Percentiles rank a stretch among this genome's conserved stretches.
Conservation (phyloP, 2,797 vertebrate genomes). For the Heterohyrax brucei region DNA sequence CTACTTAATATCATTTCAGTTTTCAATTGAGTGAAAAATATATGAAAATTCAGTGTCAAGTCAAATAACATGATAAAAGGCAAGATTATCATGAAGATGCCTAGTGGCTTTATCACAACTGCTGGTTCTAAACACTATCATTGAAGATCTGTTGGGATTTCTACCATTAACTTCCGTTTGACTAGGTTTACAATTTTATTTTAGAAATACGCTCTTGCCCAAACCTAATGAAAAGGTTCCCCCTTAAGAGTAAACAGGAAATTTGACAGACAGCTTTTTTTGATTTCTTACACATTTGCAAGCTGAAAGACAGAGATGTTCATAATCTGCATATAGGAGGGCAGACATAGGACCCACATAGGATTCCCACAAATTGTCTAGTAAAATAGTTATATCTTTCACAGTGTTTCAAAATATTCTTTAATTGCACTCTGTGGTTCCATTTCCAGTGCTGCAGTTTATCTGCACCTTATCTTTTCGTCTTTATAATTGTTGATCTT, state of each 20-base stretch:
- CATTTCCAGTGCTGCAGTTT: too few species aligned
- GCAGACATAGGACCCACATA: rapidly evolving
- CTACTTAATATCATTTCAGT: constrained; percentile 9
- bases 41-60: constrained; percentile 13
- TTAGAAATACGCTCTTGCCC: neutral
- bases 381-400: too few species aligned
- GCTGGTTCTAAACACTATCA: neutral
- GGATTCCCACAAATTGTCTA: neutral
- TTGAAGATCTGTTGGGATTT: neutral
- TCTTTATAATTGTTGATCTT: too few species aligned
- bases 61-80: constrained; percentile 45
- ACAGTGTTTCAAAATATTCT: too few species aligned
- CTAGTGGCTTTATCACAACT: neutral
- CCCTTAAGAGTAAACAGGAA: neutral
- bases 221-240: constrained; percentile 59
- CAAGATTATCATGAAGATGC: neutral
- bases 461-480: too few species aligned
- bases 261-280: neutral
- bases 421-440: too few species aligned
- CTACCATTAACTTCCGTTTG: neutral
- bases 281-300: neutral
- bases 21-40: constrained; percentile 44
- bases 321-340: neutral
- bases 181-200: constrained; percentile 60
- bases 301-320: neutral